Evolutionary conservation across 2,888 invertebrate species (phyloP), one percentile per base, ranked within the genome.

Genomic region (Neoaliturus tenellus): DNA sequence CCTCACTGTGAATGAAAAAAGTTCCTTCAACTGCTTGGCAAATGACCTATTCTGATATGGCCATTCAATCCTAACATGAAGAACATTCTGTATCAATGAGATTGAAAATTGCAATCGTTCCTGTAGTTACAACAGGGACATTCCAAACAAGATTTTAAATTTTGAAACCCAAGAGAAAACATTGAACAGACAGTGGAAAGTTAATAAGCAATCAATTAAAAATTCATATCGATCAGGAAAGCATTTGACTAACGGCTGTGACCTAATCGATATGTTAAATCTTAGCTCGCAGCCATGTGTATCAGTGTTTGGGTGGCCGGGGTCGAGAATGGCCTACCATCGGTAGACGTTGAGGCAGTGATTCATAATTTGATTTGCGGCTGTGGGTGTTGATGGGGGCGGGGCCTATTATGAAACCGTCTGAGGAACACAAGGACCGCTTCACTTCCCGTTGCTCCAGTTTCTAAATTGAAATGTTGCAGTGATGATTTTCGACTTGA

Each of bases 391-490:
- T 62, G 62, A 62, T 31, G 48, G 55, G 31, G 62, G 62, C 28
- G 62, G 28, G 14, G 31, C 28, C 28, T 31, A 62, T 62, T 62
- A 62, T 62, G 31, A 62, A 62, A 62, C 28, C 31, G 62, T 28
- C 62, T 62, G 62, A 14, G 31, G 62, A 62, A 62, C 31, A 62
- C 62, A 62, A 28, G 28, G 31, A 31, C 31, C 20, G 55, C 25
- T n/a, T n/a, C 31, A 31, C 62, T 62, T 62, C 62, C 62, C 62
- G 25, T 17, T 62, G 62, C 62, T 62, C 62, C 31, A 62, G 62
- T 62, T 62, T 25, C 62, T 55, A 28, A 28, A 62, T 62, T 62
- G 62, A 62, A 62, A 62, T 62, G 62, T 62, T 62, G 62, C 23
- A 20, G 20, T 23, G 55, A 55, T 55, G 55, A 20, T 55, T 55